Percentiles rank a stretch among this genome's conserved stretches.
These are phyloP conservation scores for Oppia nitens DNA, from an alignment of 1,140 invertebrate genomes.

Conservation along the genomic window DNA sequence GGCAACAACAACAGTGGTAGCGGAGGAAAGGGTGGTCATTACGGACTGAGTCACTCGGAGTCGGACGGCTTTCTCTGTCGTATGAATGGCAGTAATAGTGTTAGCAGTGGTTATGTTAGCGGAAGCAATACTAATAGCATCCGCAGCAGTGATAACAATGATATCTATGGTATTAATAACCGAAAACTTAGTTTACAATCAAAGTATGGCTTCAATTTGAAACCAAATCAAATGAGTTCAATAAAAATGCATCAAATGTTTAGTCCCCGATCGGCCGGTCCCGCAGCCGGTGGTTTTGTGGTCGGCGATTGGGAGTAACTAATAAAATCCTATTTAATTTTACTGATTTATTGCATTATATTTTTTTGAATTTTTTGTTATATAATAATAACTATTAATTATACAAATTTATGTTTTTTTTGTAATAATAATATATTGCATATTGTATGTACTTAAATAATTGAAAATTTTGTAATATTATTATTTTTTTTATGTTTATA, in stretches of 20 bases:
- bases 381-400: no score
- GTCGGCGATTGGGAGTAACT: background rate
- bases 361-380: no score
- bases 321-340: background rate
- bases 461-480: no score
- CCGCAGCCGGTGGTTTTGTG: background rate
- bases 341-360: no score
- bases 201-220: background rate
- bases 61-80: background rate
- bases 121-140: background rate
- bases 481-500: no score
- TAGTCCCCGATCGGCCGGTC: background rate
- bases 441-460: no score
- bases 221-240: background rate
- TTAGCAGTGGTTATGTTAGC: background rate
- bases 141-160: background rate
- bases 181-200: background rate
- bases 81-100: background rate
- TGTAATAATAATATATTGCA: no score
- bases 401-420: no score
- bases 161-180: background rate
- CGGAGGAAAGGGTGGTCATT: background rate
- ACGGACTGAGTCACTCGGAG: background rate
- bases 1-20: background rate
- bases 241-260: background rate